A percentile compares a stretch with the other conserved stretches of the same genome.
Conservation (phyloP, 64 coral and sea anemone genomes). For the Astreopora myriophthalma region DNA sequence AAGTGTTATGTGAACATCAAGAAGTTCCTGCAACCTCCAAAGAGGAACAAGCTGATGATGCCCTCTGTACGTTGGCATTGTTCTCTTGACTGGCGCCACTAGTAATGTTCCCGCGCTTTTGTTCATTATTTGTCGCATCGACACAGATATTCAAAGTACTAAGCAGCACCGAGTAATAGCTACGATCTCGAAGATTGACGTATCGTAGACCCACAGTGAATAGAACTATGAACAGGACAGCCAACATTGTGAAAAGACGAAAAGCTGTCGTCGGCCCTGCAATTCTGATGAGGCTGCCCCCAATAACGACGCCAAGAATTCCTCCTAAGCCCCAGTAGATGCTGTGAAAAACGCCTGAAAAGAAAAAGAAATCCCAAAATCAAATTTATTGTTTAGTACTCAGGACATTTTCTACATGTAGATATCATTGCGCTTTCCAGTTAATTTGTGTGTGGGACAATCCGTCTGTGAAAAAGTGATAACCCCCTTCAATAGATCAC, state of each 20-base stretch:
- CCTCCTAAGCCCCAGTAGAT: conserved; percentile 66
- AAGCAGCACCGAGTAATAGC: conserved; percentile 49
- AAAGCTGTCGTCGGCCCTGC: conserved; percentile 45
- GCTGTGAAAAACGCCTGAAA: conserved; percentile 67
- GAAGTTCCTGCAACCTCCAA: background rate
- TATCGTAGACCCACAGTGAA: conserved; percentile 59
- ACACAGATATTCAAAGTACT: conserved; percentile 19
- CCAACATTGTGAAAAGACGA: conserved; percentile 52
- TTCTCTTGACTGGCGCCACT: background rate
- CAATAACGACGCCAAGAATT: conserved; percentile 37
- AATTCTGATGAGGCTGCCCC: conserved; percentile 12
- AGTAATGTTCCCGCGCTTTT: background rate
- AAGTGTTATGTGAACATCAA: too few species aligned
- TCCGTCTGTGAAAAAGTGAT: too few species aligned
- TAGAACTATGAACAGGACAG: conserved; percentile 3
- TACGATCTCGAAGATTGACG: conserved; percentile 46
- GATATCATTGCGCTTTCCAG: too few species aligned
- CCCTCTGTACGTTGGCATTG: background rate
- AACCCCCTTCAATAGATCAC: too few species aligned
- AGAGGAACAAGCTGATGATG: background rate
- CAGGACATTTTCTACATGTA: too few species aligned
- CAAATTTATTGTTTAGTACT: background rate
- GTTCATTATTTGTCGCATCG: background rate
- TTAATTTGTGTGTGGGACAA: too few species aligned
- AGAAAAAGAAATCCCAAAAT: background rate